phyloP scores from a whole-genome alignment of 2,797 vertebrate species.

The Neomorphus geoffroyi region DNA sequence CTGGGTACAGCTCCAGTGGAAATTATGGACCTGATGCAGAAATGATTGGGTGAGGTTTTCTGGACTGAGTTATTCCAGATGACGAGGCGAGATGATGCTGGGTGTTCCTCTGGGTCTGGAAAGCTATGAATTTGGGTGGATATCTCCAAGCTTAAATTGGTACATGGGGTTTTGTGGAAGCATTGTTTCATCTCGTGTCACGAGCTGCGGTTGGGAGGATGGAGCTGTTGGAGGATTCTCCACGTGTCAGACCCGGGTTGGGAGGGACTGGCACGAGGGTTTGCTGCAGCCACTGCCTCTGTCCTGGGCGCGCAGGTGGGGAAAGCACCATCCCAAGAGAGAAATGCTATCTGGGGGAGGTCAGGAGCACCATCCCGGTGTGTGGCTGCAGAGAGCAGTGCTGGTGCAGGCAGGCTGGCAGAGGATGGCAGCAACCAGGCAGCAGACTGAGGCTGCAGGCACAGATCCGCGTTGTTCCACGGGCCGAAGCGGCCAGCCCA shows the following conservation, averaged over 20 bases:
- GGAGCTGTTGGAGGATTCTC: background rate
- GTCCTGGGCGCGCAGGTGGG: background rate
- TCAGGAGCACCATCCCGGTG: background rate
- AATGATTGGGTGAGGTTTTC: constrained; percentile 62
- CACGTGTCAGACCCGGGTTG: background rate
- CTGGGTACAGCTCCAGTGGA: constrained; percentile 1
- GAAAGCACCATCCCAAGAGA: background rate
- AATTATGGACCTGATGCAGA: constrained; percentile 50
- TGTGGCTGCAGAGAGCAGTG: background rate
- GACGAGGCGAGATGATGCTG: constrained; percentile 24
- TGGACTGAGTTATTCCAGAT: constrained; percentile 20
- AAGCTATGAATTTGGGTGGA: background rate
- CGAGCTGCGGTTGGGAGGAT: background rate
- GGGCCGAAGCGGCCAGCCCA: background rate
- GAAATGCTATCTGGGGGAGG: background rate
- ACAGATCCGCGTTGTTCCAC: fast-evolving
- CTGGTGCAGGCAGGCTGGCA: background rate
- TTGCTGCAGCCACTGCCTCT: background rate
- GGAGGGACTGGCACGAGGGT: background rate
- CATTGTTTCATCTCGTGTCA: background rate
- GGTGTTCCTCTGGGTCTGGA: constrained; percentile 9
- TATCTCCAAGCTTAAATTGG: constrained; percentile 15
- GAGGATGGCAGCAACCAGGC: background rate
- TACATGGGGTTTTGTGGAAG: background rate
- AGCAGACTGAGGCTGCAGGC: background rate